Evolutionary conservation across 2,113 vertebrate species (phyloP).

Genomic region (Pluvialis apricaria): DNA sequence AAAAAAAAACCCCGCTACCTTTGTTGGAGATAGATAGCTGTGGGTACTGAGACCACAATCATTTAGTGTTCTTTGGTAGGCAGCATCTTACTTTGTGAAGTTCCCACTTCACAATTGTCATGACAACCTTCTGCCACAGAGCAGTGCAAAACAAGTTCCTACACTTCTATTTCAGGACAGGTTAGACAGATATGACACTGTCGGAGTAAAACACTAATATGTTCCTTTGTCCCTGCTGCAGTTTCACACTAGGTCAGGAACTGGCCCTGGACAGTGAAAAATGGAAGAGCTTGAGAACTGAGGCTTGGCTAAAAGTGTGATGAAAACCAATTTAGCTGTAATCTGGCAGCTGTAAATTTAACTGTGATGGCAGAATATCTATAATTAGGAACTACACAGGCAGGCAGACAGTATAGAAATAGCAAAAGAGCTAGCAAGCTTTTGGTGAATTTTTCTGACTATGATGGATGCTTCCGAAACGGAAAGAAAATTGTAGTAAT

Average conservation of each 20-base stretch:
- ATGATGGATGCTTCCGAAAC: neutral
- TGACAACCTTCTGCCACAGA: neutral
- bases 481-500: conserved; percentile 31
- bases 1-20: accelerated
- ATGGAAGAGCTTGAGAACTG: neutral
- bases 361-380: neutral
- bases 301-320: neutral
- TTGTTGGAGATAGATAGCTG: neutral
- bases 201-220: neutral
- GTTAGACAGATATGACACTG: neutral
- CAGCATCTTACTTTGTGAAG: neutral
- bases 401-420: neutral
- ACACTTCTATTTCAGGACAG: neutral
- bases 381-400: neutral
- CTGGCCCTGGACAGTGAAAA: neutral
- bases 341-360: conserved; percentile 24
- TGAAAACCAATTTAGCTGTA: neutral
- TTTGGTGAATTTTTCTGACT: conserved; percentile 3
- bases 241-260: neutral
- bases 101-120: neutral
- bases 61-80: neutral
- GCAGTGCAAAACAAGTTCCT: neutral
- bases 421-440: neutral
- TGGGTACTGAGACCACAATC: neutral
- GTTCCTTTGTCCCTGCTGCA: neutral